phyloP scores from a whole-genome alignment of 2,797 vertebrate species.

The Acrossocheilus fasciatus region DNA sequence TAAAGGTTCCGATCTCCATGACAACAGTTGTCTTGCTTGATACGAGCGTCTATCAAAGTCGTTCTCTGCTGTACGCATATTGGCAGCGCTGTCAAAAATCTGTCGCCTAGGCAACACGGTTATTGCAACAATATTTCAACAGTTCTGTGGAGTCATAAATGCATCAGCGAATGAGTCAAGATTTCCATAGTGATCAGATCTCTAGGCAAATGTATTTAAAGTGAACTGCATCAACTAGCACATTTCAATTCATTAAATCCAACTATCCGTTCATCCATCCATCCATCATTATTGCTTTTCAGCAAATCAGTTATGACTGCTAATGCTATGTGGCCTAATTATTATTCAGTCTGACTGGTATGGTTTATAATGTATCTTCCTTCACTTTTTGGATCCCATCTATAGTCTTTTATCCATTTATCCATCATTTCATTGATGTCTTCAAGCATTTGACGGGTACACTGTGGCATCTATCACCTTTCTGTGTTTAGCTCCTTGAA shows the following conservation, averaged over 20 bases:
- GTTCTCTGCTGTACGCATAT: neutral
- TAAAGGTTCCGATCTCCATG: slow-evolving; percentile 40
- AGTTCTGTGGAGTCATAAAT: neutral
- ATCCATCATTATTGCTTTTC: slow-evolving; percentile 10
- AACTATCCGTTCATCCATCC: neutral
- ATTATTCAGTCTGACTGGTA: slow-evolving; percentile 2
- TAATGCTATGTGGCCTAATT: neutral
- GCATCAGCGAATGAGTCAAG: slow-evolving; percentile 9
- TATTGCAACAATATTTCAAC: slow-evolving; percentile 8
- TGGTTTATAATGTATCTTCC: neutral
- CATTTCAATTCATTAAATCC: slow-evolving; percentile 4
- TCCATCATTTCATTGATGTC: slow-evolving; percentile 17
- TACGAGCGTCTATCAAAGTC: slow-evolving; percentile 24
- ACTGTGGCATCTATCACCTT: slow-evolving; percentile 7
- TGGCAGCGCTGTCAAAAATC: slow-evolving; percentile 24
- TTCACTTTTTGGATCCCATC: neutral
- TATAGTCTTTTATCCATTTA: neutral
- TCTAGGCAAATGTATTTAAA: slow-evolving; percentile 17
- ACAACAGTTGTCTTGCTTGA: slow-evolving; percentile 49
- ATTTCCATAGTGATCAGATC: neutral
- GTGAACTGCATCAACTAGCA: slow-evolving; percentile 6
- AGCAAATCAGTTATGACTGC: neutral
- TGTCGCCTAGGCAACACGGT: slow-evolving; percentile 20
- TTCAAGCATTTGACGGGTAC: slow-evolving; percentile 4
- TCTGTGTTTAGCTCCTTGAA: slow-evolving; percentile 16